Percentiles rank a stretch among this genome's conserved stretches.
phyloP scores from a whole-genome alignment of 1,140 invertebrate species.

The Hesperophylax magnus region DNA sequence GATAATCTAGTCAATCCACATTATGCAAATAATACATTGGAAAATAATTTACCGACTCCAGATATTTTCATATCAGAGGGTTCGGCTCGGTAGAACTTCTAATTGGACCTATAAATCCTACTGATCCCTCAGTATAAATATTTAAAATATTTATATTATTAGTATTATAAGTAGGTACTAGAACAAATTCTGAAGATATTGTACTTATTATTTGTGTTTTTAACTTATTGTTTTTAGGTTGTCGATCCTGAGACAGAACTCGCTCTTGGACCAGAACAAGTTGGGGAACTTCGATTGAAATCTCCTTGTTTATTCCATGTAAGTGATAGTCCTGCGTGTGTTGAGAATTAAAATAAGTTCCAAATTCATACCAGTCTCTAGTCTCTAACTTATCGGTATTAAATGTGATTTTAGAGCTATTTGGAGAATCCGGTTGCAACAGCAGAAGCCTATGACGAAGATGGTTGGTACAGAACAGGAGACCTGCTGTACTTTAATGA shows the following conservation, averaged over 20 bases:
- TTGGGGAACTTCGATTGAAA: slow-evolving; percentile 63
- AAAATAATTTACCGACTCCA: too few relatives aligned
- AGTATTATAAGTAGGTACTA: too few relatives aligned
- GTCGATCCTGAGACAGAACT: slow-evolving; percentile 59
- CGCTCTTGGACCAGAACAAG: slow-evolving; percentile 59
- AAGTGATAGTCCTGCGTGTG: not conserved
- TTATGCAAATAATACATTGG: too few relatives aligned
- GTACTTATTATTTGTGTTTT: too few relatives aligned
- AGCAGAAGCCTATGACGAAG: slow-evolving; percentile 72
- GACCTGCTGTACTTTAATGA: slow-evolving; percentile 80
- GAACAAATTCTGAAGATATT: not conserved
- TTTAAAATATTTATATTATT: too few relatives aligned
- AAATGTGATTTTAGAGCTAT: slow-evolving; percentile 68
- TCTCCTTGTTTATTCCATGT: slow-evolving; percentile 31
- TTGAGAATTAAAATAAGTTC: not conserved
- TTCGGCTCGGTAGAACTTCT: too few relatives aligned
- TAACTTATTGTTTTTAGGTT: slow-evolving; percentile 29
- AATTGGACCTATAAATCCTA: too few relatives aligned
- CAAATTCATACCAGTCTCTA: not conserved
- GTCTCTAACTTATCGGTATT: not conserved
- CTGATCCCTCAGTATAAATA: too few relatives aligned
- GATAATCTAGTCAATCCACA: too few relatives aligned
- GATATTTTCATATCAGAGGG: too few relatives aligned
- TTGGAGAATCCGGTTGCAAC: slow-evolving; percentile 75
- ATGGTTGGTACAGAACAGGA: slow-evolving; percentile 83